Percentiles rank a stretch among this genome's conserved stretches.
Conservation (phyloP, 2,797 vertebrate genomes). For the Anabacerthia variegaticeps region DNA sequence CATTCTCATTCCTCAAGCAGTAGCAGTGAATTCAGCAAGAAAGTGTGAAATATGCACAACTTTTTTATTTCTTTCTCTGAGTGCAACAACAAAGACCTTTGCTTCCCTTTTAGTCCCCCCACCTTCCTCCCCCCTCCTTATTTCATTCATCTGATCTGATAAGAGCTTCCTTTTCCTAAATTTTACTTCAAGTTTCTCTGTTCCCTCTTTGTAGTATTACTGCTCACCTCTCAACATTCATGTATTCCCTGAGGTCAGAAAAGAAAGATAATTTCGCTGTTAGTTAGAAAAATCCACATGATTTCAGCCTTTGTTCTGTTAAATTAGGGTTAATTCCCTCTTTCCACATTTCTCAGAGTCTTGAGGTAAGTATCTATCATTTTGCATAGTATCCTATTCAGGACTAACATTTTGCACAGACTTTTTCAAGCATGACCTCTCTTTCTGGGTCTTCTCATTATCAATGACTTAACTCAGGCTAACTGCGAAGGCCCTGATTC, state of each 20-base stretch:
- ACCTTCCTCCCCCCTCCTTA: not conserved
- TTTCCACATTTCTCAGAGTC: not conserved
- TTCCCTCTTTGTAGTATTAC: not conserved
- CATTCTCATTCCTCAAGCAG: not conserved
- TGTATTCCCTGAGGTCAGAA: not conserved
- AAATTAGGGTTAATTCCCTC: not conserved
- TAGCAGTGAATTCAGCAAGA: not conserved
- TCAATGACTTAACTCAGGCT: not conserved
- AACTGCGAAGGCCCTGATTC: not conserved
- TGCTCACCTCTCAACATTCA: not conserved
- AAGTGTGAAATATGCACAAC: not conserved
- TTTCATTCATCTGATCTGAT: not conserved
- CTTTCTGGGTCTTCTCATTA: not conserved
- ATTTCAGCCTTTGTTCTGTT: not conserved
- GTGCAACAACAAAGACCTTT: not conserved
- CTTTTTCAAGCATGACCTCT: not conserved
- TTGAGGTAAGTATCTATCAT: not conserved
- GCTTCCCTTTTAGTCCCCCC: not conserved
- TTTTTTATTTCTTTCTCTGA: not conserved
- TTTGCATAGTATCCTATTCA: not conserved
- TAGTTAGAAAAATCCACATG: not conserved
- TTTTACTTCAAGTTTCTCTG: not conserved
- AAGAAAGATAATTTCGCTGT: not conserved
- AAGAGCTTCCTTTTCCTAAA: not conserved
- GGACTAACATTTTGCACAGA: not conserved